Base-by-base conservation (phyloP, 2,113 vertebrate genomes). In the Podarcis muralis region DNA sequence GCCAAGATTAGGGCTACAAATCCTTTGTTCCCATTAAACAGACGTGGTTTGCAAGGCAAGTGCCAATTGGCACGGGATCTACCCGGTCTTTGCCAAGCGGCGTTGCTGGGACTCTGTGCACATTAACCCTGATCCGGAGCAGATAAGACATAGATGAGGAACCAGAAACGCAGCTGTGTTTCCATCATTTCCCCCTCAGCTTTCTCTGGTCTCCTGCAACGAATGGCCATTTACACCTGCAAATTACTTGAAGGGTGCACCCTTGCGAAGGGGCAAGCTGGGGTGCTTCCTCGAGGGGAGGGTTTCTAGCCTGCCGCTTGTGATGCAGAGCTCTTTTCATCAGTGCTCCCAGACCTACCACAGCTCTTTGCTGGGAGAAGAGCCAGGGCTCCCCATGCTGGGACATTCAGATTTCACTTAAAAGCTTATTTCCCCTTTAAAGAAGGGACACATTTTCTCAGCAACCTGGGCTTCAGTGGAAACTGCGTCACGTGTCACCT, bases 21-120 rank as follows among this genome's bases (percentile, higher is more conserved):
- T 35, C 0, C 0, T 27, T 71, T 23, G 66, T 59, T 25, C 2
- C 48, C 43, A 62, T 68, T 81, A 87, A 80, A 22, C 22, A 83
- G 35, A n/a, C 16, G 27, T 20, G 27, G 25, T 62, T 65, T 48
- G 35, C 79, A 65, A 65, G 0, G 53, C 1, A 16, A 5, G 1
- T 0, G 12, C 0, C 40, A 82, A 15, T 48, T 27, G 75, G 30
- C 66, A 81, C 71, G 72, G 3, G 18, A 35, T 5, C 74, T 30
- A 35, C 3, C 22, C 3, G 25, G 9, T 23, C 5, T 35, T 37
- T 5, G 76, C 3, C 5, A 66, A 80, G 16, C 7, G 27, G 6
- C 37, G 1, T 1, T 4, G 20, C 43, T 48, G 1, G 0, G 32
- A 20, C 6, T 13, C 74, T 23, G 18, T 16, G 27, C 53, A 35